Percentiles rank a stretch among this genome's conserved stretches.
Evolutionary conservation across 2,113 vertebrate genomes (phyloP).

Genomic region (Sylvilagus bachmani): DNA sequence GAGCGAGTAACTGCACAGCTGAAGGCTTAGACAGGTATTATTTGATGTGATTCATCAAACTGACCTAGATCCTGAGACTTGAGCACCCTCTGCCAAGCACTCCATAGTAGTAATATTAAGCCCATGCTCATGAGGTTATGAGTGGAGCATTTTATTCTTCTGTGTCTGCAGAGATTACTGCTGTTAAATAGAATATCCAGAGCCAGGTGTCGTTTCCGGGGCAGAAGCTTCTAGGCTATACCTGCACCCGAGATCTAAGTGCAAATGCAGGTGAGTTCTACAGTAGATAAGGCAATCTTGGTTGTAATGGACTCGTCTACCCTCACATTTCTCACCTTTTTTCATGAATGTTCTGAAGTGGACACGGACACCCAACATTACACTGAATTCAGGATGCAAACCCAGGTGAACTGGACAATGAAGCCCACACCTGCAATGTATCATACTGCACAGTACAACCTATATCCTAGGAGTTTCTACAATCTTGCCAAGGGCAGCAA

Average conservation of each 20-base stretch:
- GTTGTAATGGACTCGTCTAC: neutral
- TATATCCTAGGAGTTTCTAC: neutral
- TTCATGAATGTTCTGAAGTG: neutral
- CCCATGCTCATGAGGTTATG: neutral
- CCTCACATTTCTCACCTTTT: neutral
- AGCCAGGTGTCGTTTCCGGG: neutral
- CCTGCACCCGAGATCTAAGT: neutral
- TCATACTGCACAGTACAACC: no score
- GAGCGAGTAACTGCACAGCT: neutral
- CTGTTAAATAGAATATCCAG: neutral
- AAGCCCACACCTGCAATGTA: neutral
- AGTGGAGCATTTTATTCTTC: neutral
- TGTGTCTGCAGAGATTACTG: neutral
- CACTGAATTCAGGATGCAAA: neutral
- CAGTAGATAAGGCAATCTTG: neutral
- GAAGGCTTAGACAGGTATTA: neutral
- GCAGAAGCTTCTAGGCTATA: neutral
- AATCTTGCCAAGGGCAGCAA: neutral
- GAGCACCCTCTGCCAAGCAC: neutral
- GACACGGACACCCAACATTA: neutral
- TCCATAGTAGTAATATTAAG: neutral
- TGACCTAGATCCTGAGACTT: neutral
- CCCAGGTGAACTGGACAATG: neutral
- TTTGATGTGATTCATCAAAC: neutral
- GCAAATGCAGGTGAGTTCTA: neutral